Evolutionary conservation across 2,888 invertebrate genomes (phyloP), one percentile per base, ranked within the genome.

Genomic region (Cerceris ruficornis): DNA sequence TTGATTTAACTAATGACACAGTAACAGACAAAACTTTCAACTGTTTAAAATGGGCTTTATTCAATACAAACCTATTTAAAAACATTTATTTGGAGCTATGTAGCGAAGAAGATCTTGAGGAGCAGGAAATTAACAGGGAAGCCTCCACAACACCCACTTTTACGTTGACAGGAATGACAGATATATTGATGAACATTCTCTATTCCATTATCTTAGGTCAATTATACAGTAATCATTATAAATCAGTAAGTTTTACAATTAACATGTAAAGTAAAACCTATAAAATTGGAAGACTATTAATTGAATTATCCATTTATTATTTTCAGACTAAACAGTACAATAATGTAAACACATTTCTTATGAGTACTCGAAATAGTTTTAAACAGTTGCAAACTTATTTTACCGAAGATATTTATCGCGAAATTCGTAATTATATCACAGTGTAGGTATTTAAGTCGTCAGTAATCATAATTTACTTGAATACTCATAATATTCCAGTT

Each of bases 221-320:
- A 62, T 88, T 91, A 67, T 92, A 93, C 76, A 82, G 88, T 11
- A 84, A 88, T 52, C 89, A 93, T 85, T 94, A 93, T 86, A 92
- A 92, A 90, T 93, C 91, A 71, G 93, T 93, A 87, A 92, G 84
- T 81, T 65, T 9, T 54, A 13, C 15, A 17, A 50, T 50, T 61
- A 55, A 72, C 57, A 70, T 73, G 71, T 11, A 41, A 52, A 60
- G n/a, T 52, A 13, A n/a, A 52, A 7, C 7, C 11, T 52, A 7
- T 52, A 11, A 13, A 11, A 11, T 7, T 0, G 2, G 13, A 52
- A 52, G 14, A 13, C 7, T 14, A 5, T 58, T 50, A n/a, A 17
- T 60, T 60, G 17, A n/a, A 70, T 11, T 15, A 61, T 76, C 59
- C 54, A 54, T 41, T 7, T 6, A 58, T 61, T 69, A 54, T 72